These are phyloP conservation scores for Betta splendens DNA, from an alignment of 2,797 vertebrate species.

Conservation along the genomic window DNA sequence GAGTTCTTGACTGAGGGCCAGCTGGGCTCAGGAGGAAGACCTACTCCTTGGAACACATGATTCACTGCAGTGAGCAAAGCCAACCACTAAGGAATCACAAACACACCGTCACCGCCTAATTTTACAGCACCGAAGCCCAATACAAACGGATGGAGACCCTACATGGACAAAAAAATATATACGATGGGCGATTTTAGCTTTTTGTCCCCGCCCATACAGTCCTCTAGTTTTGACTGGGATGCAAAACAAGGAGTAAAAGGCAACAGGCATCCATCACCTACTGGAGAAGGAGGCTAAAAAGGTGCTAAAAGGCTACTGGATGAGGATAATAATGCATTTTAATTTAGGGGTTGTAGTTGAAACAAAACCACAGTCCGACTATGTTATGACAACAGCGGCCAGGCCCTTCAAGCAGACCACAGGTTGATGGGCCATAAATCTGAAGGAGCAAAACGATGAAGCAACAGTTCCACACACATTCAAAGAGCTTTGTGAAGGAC, in stretches of 20 bases:
- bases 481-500: conserved; percentile 31
- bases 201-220: background rate
- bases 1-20: conserved; percentile 51
- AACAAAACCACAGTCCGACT: conserved; percentile 38
- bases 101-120: conserved; percentile 70
- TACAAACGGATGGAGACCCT: conserved; percentile 59
- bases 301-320: conserved; percentile 28
- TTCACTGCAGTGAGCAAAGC: conserved; percentile 71
- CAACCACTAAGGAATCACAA: conserved; percentile 69
- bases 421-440: conserved; percentile 51
- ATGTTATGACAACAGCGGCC: conserved; percentile 64
- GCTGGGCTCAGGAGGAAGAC: conserved; percentile 35
- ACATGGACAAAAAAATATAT: conserved; percentile 62
- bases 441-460: conserved; percentile 37
- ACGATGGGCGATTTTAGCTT: conserved; percentile 29
- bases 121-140: conserved; percentile 57
- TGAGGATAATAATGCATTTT: conserved; percentile 32
- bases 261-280: background rate
- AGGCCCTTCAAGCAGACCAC: conserved; percentile 43
- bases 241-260: too few species aligned
- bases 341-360: conserved; percentile 34
- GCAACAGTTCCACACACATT: conserved; percentile 18
- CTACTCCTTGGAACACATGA: conserved; percentile 72
- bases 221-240: background rate
- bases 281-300: conserved; percentile 12